Evolutionary conservation across 2,797 vertebrate genomes (phyloP), one percentile per base, ranked within the genome.

Genomic region (Enteromius anoplus): DNA sequence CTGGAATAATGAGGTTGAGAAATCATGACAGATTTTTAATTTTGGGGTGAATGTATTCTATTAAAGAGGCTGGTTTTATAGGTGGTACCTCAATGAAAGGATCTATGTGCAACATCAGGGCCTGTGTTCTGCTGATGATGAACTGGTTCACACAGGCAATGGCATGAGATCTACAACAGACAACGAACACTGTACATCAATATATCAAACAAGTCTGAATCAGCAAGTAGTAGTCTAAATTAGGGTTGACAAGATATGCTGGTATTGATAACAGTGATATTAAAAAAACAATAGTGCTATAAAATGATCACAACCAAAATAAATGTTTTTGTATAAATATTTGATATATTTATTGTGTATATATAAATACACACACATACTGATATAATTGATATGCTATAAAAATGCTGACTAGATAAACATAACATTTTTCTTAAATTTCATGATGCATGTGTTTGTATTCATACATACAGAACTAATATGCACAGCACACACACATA

Each of bases 111-210:
- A 98, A 90, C 98, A 99, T 99, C 15, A 99, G 96, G 78, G 98
- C 97, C 92, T 99, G 98, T 88, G 98, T 98, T 92, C 97, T 95
- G 92, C 96, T 97, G 93, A 98, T 98, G 93, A 99, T 99, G 88
- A 99, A 99, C 85, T 99, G 98, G 93, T 99, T 99, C 84, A 99
- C 97, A 1, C 98, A 99, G 58, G 97, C 98, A 64, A 99, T 97
- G 90, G 98, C 98, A 88, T 99, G 98, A 91, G 98, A 99, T 91
- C 98, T 99, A 92, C 40, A 88, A 90, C 75, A 90, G 86, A 85
- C 14, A 85, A 76, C 69, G 82, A 71, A 6, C 9, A 82, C 82
- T 32, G 40, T 7, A 68, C 45, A n/a, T n/a, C n/a, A n/a, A 70
- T 42, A 69, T 51, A 37, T 62, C 49, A 45, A 40, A 23, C 51